Conservation (phyloP, 53 echinoderm and acorn worm species). For the Pentamera pediparva region DNA sequence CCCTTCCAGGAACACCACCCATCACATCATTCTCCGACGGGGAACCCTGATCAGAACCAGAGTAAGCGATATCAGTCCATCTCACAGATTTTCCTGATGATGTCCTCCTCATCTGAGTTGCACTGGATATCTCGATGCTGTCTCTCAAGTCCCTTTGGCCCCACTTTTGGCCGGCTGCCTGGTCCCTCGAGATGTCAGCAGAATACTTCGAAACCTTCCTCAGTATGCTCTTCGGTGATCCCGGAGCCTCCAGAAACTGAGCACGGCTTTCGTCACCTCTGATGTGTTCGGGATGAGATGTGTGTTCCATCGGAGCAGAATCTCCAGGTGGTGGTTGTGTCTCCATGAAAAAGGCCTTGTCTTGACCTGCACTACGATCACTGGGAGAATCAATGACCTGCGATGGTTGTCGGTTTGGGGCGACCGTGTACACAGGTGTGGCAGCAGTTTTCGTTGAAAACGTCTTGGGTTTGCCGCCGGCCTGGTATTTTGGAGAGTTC, state of each 20-base stretch:
- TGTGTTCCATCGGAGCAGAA: too few relatives aligned
- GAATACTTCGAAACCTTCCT: constrained; percentile 41
- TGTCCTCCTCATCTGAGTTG: constrained; percentile 36
- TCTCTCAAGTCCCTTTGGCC: constrained; percentile 65
- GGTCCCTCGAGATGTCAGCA: constrained; percentile 1
- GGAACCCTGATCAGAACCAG: constrained; percentile 12
- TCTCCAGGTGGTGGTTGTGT: too few relatives aligned
- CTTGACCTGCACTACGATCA: too few relatives aligned
- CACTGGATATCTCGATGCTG: constrained; percentile 78
- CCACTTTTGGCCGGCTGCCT: constrained; percentile 28
- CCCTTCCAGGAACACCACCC: too few relatives aligned
- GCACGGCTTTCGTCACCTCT: not conserved
- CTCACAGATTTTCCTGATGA: constrained; percentile 68
- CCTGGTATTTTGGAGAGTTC: not conserved
- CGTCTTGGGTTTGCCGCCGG: constrained; percentile 26
- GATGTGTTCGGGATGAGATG: not conserved
- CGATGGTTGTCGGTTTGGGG: constrained; percentile 9
- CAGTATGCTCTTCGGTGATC: constrained; percentile 67
- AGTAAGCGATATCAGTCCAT: constrained; percentile 76
- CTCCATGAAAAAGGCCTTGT: too few relatives aligned
- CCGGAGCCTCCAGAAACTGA: not conserved
- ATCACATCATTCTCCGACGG: too few relatives aligned
- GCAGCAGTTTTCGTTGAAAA: constrained; percentile 72
- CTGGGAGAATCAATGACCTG: too few relatives aligned
- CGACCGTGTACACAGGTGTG: constrained; percentile 48